phyloP scores from a whole-genome alignment of 2,888 invertebrate genomes.

The Poecilobothrus nobilitatus region DNA sequence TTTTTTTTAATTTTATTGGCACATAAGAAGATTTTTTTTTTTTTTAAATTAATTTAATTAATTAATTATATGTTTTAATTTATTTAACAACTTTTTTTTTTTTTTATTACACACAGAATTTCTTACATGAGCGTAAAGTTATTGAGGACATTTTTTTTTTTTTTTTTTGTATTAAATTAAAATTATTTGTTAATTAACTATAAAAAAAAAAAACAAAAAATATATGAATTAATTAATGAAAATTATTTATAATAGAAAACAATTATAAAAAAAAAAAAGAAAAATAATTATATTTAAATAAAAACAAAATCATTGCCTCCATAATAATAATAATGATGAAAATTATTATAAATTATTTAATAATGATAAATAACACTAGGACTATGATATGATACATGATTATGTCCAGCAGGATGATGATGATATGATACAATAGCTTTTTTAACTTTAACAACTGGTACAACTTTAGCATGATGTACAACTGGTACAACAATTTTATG shows the following conservation, averaged over 20 bases:
- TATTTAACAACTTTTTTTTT: not conserved
- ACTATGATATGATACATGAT: slow-evolving; percentile 33
- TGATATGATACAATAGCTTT: slow-evolving; percentile 9
- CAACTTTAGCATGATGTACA: slow-evolving; percentile 29
- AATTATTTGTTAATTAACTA: too few species aligned
- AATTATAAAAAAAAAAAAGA: not conserved
- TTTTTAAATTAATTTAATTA: too few species aligned
- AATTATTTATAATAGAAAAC: too few species aligned
- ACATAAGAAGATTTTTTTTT: slow-evolving; percentile 8
- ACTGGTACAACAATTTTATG: slow-evolving; percentile 22
- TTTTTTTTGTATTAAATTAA: not conserved
- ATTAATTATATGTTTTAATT: not conserved
- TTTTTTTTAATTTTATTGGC: not conserved
- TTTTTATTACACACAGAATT: too few species aligned
- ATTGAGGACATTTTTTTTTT: not conserved
- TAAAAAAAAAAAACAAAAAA: too few species aligned
- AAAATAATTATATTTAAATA: not conserved
- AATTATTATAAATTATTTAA: slow-evolving; percentile 20
- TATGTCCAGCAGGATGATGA: slow-evolving; percentile 23
- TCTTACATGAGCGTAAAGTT: not conserved
- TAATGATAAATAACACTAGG: slow-evolving; percentile 33
- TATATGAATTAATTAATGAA: too few species aligned
- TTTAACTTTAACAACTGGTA: slow-evolving; percentile 22
- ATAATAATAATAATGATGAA: too few species aligned
- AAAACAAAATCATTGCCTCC: not conserved